A percentile compares a stretch with the other conserved stretches of the same genome.
Conservation (phyloP, 2,113 vertebrate species). For the Neomonachus schauinslandi region DNA sequence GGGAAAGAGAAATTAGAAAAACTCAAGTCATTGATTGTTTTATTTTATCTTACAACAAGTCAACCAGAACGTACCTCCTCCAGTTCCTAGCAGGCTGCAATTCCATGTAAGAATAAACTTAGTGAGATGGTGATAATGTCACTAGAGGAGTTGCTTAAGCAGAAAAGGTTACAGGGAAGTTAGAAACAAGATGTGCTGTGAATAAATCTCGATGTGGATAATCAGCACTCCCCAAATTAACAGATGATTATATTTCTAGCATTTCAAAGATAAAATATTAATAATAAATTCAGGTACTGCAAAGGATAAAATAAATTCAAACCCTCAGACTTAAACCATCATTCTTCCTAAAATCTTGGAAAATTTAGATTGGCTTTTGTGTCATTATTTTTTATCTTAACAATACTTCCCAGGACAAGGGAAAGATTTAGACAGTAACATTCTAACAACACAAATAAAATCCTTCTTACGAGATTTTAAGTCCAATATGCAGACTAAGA, state of each 20-base stretch:
- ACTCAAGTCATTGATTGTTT: conserved; percentile 40
- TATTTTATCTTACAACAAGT: conserved; percentile 51
- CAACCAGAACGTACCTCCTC: conserved; percentile 16
- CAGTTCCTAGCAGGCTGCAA: conserved; percentile 33
- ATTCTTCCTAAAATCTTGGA: conserved; percentile 52
- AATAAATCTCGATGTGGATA: conserved; percentile 55
- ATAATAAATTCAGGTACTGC: conserved; percentile 48
- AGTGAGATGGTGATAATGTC: conserved; percentile 67
- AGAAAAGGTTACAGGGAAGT: conserved; percentile 66
- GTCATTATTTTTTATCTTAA: conserved; percentile 70
- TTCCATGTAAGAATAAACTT: conserved; percentile 56
- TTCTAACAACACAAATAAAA: conserved; percentile 63
- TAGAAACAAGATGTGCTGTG: conserved; percentile 49
- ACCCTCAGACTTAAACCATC: conserved; percentile 19
- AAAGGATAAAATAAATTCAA: conserved; percentile 59
- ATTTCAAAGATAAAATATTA: conserved; percentile 54
- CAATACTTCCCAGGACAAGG: conserved; percentile 44
- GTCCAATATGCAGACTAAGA: conserved; percentile 46
- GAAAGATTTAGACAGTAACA: conserved; percentile 59
- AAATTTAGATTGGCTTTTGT: conserved; percentile 42
- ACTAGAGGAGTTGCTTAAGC: conserved; percentile 55
- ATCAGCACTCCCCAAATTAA: conserved; percentile 57
- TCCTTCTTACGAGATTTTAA: conserved; percentile 62
- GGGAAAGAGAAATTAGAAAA: conserved; percentile 41
- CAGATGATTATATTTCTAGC: conserved; percentile 13